Percentiles rank a stretch among this genome's conserved stretches.
Conservation (phyloP, 2,113 vertebrate species). For the Phyllopteryx taeniolatus region DNA sequence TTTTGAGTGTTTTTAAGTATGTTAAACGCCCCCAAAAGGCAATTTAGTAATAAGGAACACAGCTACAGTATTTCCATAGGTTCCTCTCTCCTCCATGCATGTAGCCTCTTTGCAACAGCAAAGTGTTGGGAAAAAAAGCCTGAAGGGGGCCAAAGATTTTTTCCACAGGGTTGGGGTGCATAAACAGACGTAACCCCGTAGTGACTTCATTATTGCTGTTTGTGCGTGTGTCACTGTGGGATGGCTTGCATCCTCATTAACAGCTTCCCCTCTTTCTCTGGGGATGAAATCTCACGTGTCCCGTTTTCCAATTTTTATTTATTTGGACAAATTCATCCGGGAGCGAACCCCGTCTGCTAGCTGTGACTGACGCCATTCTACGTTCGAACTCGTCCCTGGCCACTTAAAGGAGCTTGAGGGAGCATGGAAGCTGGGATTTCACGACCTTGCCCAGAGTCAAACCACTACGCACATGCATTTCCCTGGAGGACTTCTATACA, state of each 20-base stretch:
- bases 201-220: conserved; percentile 1
- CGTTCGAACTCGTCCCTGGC: conserved; percentile 3
- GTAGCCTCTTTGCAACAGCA: background rate
- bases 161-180: background rate
- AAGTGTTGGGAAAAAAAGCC: background rate
- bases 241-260: conserved; percentile 3
- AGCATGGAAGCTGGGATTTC: background rate
- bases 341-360: background rate
- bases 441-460: conserved; percentile 4
- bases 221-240: background rate
- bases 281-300: background rate
- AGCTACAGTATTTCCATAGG: background rate
- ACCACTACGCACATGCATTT: background rate
- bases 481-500: background rate
- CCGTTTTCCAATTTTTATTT: conserved; percentile 7
- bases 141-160: background rate
- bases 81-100: background rate
- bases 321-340: background rate
- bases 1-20: background rate
- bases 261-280: background rate
- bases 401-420: background rate
- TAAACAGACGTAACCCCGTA: background rate
- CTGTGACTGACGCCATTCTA: background rate
- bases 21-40: background rate
- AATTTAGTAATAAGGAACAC: background rate